A percentile compares a stretch with the other conserved stretches of the same genome.
These are phyloP conservation scores for Clarias laeviceps DNA, from an alignment of 2,797 vertebrate species.

Conservation along the genomic window DNA sequence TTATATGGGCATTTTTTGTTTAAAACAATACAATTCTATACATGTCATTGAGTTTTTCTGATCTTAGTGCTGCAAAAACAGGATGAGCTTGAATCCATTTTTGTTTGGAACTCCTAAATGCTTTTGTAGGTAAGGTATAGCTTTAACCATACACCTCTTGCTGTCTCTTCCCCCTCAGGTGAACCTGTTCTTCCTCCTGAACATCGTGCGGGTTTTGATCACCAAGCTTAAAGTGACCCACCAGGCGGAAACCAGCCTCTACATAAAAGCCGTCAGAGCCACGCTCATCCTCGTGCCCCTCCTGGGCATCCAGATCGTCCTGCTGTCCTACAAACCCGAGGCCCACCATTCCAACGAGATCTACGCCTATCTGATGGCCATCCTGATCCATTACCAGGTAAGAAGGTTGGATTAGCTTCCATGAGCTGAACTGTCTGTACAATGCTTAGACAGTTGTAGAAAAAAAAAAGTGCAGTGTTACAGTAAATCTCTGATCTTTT, in stretches of 20 bases:
- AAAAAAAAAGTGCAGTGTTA: neutral
- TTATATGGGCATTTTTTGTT: neutral
- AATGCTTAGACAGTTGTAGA: neutral
- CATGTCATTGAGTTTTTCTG: neutral
- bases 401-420: neutral
- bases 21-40: neutral
- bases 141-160: neutral
- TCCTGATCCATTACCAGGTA: conserved; percentile 96
- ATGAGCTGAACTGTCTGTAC: neutral
- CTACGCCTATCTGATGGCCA: conserved; percentile 88
- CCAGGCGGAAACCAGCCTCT: conserved; percentile 93
- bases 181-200: conserved; percentile 95
- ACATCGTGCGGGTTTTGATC: conserved; percentile 94
- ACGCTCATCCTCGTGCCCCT: conserved; percentile 94
- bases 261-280: conserved; percentile 95
- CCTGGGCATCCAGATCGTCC: conserved; percentile 92
- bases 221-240: conserved; percentile 96
- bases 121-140: neutral
- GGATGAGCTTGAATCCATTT: neutral
- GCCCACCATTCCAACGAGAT: conserved; percentile 81
- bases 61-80: neutral
- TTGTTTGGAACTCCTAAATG: neutral
- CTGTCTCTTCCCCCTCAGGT: conserved; percentile 72
- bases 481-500: neutral
- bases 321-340: conserved; percentile 88